phyloP scores from a whole-genome alignment of 2,888 invertebrate species.

The Macaria notata region DNA sequence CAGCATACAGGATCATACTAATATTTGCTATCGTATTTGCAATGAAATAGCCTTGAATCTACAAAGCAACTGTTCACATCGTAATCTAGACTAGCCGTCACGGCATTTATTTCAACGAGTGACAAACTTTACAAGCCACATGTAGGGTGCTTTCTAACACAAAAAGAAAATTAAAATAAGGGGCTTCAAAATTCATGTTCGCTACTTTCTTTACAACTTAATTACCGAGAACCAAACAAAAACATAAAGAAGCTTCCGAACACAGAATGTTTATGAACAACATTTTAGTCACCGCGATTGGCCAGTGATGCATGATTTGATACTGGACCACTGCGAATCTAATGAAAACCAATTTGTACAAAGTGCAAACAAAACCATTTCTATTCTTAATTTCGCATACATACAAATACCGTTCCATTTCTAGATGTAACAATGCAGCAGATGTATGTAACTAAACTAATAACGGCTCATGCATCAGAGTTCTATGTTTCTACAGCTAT shows the following conservation, averaged over 20 bases:
- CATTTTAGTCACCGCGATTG: conserved; percentile 16
- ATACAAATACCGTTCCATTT: background rate
- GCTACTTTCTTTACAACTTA: background rate
- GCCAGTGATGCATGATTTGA: conserved; percentile 6
- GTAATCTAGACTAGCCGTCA: background rate
- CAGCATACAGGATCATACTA: no score
- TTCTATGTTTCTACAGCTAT: no score
- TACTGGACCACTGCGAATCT: conserved; percentile 1
- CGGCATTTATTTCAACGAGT: background rate
- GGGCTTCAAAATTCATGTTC: no score
- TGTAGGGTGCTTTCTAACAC: background rate
- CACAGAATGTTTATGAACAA: conserved; percentile 7
- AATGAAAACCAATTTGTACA: conserved; percentile 2
- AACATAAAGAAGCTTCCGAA: conserved; percentile 19
- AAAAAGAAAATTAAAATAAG: conserved; percentile 3
- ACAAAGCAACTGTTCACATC: conserved; percentile 1
- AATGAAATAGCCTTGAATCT: conserved; percentile 2
- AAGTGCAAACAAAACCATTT: conserved; percentile 6
- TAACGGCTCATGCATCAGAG: no score
- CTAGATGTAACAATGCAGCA: no score
- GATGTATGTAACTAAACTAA: no score
- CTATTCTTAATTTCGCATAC: background rate
- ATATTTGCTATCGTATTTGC: no score
- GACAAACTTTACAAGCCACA: conserved; percentile 5
- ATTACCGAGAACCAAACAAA: conserved; percentile 12